phyloP scores from a whole-genome alignment of 2,113 vertebrate species.

The Monopterus albus region DNA sequence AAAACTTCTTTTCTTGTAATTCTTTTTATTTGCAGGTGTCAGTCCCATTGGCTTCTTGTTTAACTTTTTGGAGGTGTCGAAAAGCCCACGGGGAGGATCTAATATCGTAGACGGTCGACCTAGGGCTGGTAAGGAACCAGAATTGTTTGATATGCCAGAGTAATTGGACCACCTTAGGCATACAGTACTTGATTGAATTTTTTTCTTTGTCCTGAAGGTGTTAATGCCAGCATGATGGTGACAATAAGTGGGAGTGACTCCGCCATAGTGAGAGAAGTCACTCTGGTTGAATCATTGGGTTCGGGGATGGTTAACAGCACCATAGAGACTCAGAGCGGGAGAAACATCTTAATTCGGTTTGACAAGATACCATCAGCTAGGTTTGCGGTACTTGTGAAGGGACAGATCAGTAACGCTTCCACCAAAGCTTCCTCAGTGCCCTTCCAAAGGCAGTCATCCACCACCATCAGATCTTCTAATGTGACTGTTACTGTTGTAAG shows the following conservation, averaged over 20 bases:
- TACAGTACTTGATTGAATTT: not conserved
- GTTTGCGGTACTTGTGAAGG: constrained; percentile 52
- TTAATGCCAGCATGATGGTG: constrained; percentile 44
- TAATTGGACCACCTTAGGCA: not conserved
- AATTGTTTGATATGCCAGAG: not conserved
- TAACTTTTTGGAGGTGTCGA: constrained; percentile 42
- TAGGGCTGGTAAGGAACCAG: constrained; percentile 33
- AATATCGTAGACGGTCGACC: constrained; percentile 24
- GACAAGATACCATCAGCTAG: constrained; percentile 30
- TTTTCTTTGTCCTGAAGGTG: constrained; percentile 27
- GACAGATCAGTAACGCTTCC: not conserved
- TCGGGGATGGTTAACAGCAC: constrained; percentile 31
- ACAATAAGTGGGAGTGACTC: constrained; percentile 35
- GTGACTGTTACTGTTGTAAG: constrained; percentile 45
- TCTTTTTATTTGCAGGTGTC: constrained; percentile 35
- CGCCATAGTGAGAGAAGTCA: constrained; percentile 43
- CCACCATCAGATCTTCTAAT: constrained; percentile 14
- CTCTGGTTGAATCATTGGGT: constrained; percentile 44
- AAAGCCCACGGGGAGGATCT: constrained; percentile 22
- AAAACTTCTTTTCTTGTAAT: too few species aligned
- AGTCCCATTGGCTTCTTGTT: constrained; percentile 57
- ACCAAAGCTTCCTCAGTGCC: accelerated
- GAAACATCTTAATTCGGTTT: constrained; percentile 40
- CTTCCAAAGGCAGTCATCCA: constrained; percentile 62
- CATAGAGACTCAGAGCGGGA: constrained; percentile 2